Evolutionary conservation across 2,888 invertebrate genomes (phyloP).

Genomic region (Synergus umbraculus): DNA sequence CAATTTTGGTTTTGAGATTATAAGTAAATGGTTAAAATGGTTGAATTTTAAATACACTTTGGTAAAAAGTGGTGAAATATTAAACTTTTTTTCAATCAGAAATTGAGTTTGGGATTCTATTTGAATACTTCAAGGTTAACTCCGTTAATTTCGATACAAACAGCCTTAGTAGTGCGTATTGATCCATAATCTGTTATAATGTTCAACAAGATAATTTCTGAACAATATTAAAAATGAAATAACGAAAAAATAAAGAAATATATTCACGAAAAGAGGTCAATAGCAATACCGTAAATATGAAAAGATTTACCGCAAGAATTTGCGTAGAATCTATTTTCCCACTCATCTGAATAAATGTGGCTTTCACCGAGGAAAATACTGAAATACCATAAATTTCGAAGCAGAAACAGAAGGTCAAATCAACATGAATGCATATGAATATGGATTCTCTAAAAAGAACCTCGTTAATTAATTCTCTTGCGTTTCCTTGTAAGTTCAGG

Average conservation of each 20-base stretch:
- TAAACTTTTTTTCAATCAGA: too few relatives aligned
- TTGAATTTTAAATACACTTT: too few relatives aligned
- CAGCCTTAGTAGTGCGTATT: too few relatives aligned
- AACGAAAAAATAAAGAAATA: not conserved
- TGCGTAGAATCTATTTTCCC: not conserved
- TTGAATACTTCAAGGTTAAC: too few relatives aligned
- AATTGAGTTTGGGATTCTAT: too few relatives aligned
- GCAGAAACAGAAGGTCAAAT: conserved; percentile 6
- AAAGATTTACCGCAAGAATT: not conserved
- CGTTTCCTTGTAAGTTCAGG: conserved; percentile 51
- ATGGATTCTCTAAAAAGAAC: conserved; percentile 51
- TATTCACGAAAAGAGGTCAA: not conserved
- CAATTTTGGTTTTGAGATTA: not conserved
- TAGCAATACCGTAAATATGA: not conserved
- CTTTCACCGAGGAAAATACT: not conserved
- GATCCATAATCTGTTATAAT: too few relatives aligned
- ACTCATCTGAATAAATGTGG: not conserved
- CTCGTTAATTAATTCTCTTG: conserved; percentile 54
- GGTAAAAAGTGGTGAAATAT: too few relatives aligned
- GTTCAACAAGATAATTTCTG: too few relatives aligned
- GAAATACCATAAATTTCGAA: not conserved
- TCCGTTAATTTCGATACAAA: too few relatives aligned
- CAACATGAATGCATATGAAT: not conserved
- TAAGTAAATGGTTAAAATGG: too few relatives aligned
- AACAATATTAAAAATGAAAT: not conserved